Evolutionary conservation across 1,140 invertebrate genomes (phyloP).

Genomic region (Papilio polyxenes): DNA sequence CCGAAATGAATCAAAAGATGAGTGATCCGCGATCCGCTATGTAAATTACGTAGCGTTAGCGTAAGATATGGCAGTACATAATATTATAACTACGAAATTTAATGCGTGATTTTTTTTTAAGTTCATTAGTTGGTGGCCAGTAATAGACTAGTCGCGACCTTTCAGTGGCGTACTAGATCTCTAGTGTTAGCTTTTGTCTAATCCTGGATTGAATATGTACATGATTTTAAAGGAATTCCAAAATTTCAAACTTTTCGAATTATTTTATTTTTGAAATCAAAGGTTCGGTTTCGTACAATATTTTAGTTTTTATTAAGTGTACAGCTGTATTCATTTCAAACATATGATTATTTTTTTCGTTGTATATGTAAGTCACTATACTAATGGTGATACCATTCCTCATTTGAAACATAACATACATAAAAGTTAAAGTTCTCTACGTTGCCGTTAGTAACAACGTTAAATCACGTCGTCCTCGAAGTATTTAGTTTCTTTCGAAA

Average conservation of each 20-base stretch:
- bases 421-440: neutral
- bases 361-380: neutral
- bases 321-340: too few species aligned
- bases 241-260: too few species aligned
- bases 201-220: too few species aligned
- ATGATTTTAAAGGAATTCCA: too few species aligned
- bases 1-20: neutral
- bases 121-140: neutral
- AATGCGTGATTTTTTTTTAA: neutral
- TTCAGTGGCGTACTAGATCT: too few species aligned
- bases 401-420: neutral
- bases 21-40: neutral
- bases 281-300: too few species aligned
- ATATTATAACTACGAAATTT: neutral
- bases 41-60: neutral
- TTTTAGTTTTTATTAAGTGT: too few species aligned
- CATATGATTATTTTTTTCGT: too few species aligned
- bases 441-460: neutral
- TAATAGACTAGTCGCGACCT: too few species aligned
- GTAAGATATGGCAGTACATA: neutral
- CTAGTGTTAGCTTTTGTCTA: too few species aligned
- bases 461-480: constrained; percentile 3
- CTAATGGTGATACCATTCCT: too few species aligned
- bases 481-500: constrained; percentile 24
- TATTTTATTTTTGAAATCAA: too few species aligned